These are phyloP conservation scores for Pheosia tremula DNA, from an alignment of 2,888 invertebrate species.

Conservation along the genomic window DNA sequence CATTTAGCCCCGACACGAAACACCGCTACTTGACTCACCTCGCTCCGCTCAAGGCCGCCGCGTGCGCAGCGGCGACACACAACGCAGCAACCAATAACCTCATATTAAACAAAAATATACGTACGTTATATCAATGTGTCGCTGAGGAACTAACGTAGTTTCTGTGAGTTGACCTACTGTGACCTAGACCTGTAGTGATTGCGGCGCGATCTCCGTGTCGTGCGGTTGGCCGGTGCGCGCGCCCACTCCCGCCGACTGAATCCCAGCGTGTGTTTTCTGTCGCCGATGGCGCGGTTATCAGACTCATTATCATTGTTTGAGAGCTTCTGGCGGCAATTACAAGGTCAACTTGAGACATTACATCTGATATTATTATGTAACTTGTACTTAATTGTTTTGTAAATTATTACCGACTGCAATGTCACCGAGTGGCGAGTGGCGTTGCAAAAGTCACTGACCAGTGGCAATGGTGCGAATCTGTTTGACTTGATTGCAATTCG, in stretches of 20 bases:
- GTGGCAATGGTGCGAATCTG: too few species aligned
- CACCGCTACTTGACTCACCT: slow-evolving; percentile 39
- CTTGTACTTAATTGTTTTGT: background rate
- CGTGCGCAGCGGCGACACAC: slow-evolving; percentile 24
- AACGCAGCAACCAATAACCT: slow-evolving; percentile 22
- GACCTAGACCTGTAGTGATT: slow-evolving; percentile 14
- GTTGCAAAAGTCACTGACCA: too few species aligned
- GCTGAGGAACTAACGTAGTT: slow-evolving; percentile 11
- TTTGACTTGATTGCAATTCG: too few species aligned
- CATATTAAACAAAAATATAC: slow-evolving; percentile 19
- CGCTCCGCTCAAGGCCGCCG: slow-evolving; percentile 49
- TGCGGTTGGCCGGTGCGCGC: slow-evolving; percentile 4
- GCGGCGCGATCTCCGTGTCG: slow-evolving; percentile 7
- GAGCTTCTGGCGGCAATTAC: slow-evolving; percentile 23
- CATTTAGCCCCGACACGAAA: slow-evolving; percentile 2
- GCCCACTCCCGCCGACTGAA: slow-evolving; percentile 10
- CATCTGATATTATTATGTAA: background rate
- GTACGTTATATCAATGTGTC: slow-evolving; percentile 19
- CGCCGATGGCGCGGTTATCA: slow-evolving; percentile 42
- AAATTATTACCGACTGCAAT: too few species aligned
- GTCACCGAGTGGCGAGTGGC: too few species aligned
- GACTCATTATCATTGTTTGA: slow-evolving; percentile 31
- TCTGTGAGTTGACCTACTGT: slow-evolving; percentile 16
- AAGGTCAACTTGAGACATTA: slow-evolving; percentile 15
- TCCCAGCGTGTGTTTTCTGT: slow-evolving; percentile 16